Conservation (phyloP, 2,113 vertebrate genomes). For the Prietella phreatophila region DNA sequence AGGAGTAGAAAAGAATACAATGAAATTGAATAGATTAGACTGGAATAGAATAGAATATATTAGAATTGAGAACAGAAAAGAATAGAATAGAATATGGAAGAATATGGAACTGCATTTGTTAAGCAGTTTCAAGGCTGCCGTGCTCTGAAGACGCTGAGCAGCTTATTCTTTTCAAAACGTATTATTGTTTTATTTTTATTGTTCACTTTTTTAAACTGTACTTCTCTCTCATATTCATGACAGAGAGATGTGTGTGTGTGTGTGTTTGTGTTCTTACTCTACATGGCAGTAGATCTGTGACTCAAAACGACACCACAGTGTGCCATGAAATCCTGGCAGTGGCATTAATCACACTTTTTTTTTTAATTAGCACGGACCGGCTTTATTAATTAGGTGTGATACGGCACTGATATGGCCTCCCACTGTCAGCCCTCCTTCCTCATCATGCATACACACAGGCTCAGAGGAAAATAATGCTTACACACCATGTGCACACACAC, state of each 20-base stretch:
- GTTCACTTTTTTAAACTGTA: constrained; percentile 18
- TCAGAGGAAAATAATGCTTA: constrained; percentile 30
- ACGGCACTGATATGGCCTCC: constrained; percentile 57
- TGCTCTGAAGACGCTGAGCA: constrained; percentile 11
- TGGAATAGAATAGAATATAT: neutral
- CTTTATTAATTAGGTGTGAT: constrained; percentile 68
- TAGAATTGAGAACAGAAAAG: neutral
- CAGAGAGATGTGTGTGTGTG: constrained; percentile 30
- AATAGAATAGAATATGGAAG: neutral
- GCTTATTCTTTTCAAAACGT: constrained; percentile 15
- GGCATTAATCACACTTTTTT: constrained; percentile 67
- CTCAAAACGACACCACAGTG: constrained; percentile 46
- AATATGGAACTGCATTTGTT: neutral
- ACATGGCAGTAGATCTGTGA: constrained; percentile 41
- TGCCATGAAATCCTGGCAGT: constrained; percentile 56
- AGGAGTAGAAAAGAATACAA: neutral
- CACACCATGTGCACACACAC: constrained; percentile 42
- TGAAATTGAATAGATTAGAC: neutral
- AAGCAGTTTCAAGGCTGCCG: neutral
- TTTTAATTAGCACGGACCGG: constrained; percentile 64
- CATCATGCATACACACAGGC: constrained; percentile 51
- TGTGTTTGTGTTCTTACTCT: constrained; percentile 41
- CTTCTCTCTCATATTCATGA: constrained; percentile 33
- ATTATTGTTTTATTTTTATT: constrained; percentile 15
- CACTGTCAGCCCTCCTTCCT: constrained; percentile 52